phyloP scores from a whole-genome alignment of 1,140 invertebrate genomes.

The Danaus melanippus region DNA sequence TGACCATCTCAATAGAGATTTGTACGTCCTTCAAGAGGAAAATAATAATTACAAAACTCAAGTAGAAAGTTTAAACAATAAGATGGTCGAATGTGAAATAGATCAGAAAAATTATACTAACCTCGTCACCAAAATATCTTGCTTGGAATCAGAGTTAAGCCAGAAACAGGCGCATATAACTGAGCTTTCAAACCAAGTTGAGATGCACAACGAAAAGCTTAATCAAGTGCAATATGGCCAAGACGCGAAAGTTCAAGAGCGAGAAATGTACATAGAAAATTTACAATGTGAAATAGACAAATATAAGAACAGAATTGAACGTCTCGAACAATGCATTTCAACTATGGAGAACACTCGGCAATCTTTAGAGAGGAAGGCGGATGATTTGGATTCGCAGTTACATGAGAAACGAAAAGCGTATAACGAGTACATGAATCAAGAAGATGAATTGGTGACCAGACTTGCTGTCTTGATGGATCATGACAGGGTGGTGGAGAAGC shows the following conservation, averaged over 20 bases:
- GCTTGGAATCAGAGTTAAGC: constrained; percentile 57
- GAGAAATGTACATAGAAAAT: constrained; percentile 80
- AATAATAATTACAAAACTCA: constrained; percentile 46
- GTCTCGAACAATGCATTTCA: constrained; percentile 74
- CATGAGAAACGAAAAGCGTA: constrained; percentile 70
- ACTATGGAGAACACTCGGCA: constrained; percentile 71
- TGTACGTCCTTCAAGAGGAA: constrained; percentile 40
- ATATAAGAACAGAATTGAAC: constrained; percentile 74
- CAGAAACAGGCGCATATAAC: constrained; percentile 52
- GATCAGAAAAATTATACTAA: constrained; percentile 58
- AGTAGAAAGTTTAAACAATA: constrained; percentile 47
- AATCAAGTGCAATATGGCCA: constrained; percentile 57
- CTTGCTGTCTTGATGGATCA: constrained; percentile 71
- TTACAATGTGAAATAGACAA: constrained; percentile 78
- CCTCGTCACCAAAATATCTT: constrained; percentile 56
- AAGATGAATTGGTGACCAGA: constrained; percentile 71
- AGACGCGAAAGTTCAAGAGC: constrained; percentile 80
- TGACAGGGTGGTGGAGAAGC: constrained; percentile 73
- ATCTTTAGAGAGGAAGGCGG: constrained; percentile 70
- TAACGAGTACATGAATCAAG: constrained; percentile 70
- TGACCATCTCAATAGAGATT: constrained; percentile 36
- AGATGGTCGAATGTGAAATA: constrained; percentile 61
- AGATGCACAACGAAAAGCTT: constrained; percentile 43
- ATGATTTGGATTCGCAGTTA: constrained; percentile 72
- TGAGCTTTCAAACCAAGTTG: constrained; percentile 45